These are phyloP conservation scores for Synaphobranchus kaupii DNA, from an alignment of 2,797 vertebrate genomes.

Conservation along the genomic window DNA sequence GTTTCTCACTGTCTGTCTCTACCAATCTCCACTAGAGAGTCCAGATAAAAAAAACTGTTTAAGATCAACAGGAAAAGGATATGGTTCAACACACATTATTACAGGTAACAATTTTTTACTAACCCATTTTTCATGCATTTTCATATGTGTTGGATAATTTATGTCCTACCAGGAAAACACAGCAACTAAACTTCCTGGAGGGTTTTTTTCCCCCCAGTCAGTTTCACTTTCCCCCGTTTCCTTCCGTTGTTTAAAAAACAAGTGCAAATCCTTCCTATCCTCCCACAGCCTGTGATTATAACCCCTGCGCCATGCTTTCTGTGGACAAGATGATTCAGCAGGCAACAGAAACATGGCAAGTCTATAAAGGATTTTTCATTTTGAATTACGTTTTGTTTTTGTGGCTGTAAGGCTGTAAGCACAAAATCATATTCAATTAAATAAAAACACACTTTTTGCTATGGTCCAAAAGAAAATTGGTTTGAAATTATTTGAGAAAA, in stretches of 20 bases:
- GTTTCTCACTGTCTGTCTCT: conserved; percentile 5
- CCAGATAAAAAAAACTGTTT: background rate
- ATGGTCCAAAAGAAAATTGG: background rate
- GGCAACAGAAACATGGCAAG: background rate
- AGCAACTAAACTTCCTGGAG: background rate
- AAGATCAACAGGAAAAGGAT: background rate
- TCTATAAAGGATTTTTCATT: background rate
- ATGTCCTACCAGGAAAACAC: background rate
- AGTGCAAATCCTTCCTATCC: background rate
- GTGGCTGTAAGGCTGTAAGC: background rate
- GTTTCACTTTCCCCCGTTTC: background rate
- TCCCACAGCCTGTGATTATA: background rate
- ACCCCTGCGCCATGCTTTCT: background rate
- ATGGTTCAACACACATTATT: conserved; percentile 10
- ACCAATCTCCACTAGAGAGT: background rate
- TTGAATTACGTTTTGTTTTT: background rate
- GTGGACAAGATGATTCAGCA: background rate
- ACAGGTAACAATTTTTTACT: background rate
- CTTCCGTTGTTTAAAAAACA: background rate
- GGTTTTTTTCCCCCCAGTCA: background rate
- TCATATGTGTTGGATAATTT: background rate
- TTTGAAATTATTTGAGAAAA: background rate
- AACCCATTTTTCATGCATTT: background rate
- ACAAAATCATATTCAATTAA: background rate
- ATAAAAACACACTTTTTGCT: background rate